Conservation (phyloP, 2,113 vertebrate genomes). For the Apodemus sylvaticus region DNA sequence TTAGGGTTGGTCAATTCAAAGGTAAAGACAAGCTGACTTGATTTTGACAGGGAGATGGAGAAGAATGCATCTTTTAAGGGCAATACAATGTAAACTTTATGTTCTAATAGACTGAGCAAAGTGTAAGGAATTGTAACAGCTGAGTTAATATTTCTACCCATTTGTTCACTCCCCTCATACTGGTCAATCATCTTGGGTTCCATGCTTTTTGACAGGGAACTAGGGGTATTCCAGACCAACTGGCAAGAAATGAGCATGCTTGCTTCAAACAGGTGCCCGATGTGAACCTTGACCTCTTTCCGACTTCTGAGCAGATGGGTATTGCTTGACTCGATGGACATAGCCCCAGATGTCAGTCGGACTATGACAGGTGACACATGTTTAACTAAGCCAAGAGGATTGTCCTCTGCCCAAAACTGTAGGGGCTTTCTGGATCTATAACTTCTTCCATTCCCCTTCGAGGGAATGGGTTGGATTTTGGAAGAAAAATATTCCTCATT, state of each 20-base stretch:
- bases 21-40: neutral
- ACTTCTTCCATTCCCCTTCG: neutral
- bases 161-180: neutral
- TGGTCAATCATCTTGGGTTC: neutral
- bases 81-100: neutral
- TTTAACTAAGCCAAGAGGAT: neutral
- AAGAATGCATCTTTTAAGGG: neutral
- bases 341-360: neutral
- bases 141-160: neutral
- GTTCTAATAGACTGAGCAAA: neutral
- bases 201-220: neutral
- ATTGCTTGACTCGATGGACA: neutral
- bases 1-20: neutral
- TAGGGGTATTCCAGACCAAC: neutral
- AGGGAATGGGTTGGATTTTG: neutral
- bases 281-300: neutral
- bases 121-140: neutral
- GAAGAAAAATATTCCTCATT: neutral
- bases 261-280: neutral
- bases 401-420: neutral
- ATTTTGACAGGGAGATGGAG: neutral
- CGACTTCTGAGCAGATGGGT: neutral
- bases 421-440: neutral
- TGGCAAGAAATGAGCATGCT: neutral
- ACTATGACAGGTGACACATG: neutral